Evolutionary conservation across 2,113 vertebrate genomes (phyloP).

Genomic region (Prochilodus magdalenae): DNA sequence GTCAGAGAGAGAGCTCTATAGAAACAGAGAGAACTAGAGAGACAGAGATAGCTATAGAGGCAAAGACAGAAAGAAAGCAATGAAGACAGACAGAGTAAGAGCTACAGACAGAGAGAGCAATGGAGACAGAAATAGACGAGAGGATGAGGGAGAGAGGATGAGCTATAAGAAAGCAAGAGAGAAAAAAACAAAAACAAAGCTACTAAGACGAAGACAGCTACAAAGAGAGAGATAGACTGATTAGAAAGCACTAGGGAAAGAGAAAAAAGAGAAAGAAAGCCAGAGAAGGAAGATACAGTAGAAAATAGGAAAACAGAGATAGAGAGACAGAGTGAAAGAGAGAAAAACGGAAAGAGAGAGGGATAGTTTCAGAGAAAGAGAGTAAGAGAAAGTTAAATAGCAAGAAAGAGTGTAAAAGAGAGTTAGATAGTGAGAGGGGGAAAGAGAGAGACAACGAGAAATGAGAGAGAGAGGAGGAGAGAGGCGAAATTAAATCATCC

Average conservation of each 20-base stretch:
- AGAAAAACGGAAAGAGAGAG: neutral
- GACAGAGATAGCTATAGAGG: too few species aligned
- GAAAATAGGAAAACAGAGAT: neutral
- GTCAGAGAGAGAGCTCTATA: neutral
- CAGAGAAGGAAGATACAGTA: neutral
- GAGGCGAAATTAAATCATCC: conserved; percentile 10
- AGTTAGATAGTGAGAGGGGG: neutral
- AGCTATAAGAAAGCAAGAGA: neutral
- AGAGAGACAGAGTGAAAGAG: neutral
- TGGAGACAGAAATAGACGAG: too few species aligned
- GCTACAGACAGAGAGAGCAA: too few species aligned
- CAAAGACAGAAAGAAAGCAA: too few species aligned
- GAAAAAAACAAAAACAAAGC: too few species aligned
- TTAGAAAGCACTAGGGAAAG: too few species aligned
- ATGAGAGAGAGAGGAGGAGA: neutral
- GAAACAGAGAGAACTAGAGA: neutral
- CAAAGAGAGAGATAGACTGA: too few species aligned
- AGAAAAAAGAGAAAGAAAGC: neutral
- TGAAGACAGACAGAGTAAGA: too few species aligned
- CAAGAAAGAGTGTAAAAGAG: conserved; percentile 6
- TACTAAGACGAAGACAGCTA: too few species aligned
- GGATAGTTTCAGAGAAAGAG: neutral
- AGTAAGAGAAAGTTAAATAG: neutral
- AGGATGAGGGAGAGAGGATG: too few species aligned
- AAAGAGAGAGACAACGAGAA: neutral